phyloP scores from a whole-genome alignment of 2,797 vertebrate species.

The Sebastes variabilis region DNA sequence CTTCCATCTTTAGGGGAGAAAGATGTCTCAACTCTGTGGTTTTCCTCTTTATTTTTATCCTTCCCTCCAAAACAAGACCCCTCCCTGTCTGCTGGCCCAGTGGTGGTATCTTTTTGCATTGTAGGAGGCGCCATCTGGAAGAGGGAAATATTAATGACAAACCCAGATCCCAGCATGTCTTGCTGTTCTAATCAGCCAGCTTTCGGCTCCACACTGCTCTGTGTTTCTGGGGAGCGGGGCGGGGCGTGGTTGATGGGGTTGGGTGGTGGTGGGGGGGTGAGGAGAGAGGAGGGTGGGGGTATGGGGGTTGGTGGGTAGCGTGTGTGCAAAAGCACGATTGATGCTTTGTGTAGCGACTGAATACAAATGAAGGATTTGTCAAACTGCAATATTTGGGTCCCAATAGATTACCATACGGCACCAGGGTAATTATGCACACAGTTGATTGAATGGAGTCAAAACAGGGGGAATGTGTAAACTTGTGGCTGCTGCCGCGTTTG shows the following conservation, averaged over 20 bases:
- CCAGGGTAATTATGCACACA: conserved; percentile 85
- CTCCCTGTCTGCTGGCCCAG: conserved; percentile 60
- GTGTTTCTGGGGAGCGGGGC: conserved; percentile 74
- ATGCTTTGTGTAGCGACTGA: conserved; percentile 85
- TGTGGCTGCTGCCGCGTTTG: conserved; percentile 75
- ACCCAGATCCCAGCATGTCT: conserved; percentile 80
- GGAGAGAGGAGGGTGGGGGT: conserved; percentile 2
- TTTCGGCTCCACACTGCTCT: conserved; percentile 71
- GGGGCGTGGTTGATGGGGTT: conserved; percentile 46
- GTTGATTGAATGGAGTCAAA: conserved; percentile 86
- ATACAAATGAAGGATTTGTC: conserved; percentile 89
- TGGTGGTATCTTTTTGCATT: conserved; percentile 73
- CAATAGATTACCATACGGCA: conserved; percentile 84
- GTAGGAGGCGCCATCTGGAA: conserved; percentile 83
- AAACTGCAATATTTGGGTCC: conserved; percentile 87
- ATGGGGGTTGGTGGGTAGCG: conserved; percentile 58
- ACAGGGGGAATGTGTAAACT: conserved; percentile 83
- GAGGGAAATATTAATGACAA: conserved; percentile 84
- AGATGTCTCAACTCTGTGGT: conserved; percentile 23
- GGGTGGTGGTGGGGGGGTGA: conserved; percentile 4
- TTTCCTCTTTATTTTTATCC: conserved; percentile 40
- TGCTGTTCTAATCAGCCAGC: conserved; percentile 81
- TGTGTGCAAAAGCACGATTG: conserved; percentile 82
- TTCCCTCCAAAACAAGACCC: conserved; percentile 50
- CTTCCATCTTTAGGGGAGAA: conserved; percentile 14